Evolutionary conservation across 2,797 vertebrate genomes (phyloP).

Genomic region (Melanotaenia maccullochi): DNA sequence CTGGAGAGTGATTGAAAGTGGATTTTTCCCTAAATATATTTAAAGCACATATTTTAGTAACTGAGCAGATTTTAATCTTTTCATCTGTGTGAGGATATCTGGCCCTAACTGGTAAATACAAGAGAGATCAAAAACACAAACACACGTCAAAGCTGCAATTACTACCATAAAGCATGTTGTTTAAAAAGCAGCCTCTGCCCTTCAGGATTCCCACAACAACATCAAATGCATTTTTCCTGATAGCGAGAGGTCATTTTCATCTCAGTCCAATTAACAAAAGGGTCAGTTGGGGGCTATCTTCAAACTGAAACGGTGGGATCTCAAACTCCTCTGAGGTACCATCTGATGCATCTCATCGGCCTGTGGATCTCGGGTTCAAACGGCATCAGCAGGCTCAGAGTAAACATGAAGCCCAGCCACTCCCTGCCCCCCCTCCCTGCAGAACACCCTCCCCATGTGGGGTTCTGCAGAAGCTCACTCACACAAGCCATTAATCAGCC

Average conservation of each 20-base stretch:
- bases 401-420: constrained; percentile 64
- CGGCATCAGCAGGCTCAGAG: constrained; percentile 50
- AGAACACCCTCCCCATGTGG: constrained; percentile 28
- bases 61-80: constrained; percentile 13
- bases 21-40: neutral
- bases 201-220: constrained; percentile 43
- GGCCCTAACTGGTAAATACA: constrained; percentile 21
- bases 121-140: constrained; percentile 47
- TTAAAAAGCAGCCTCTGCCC: constrained; percentile 27
- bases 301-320: constrained; percentile 48
- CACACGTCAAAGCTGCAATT: constrained; percentile 39
- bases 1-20: neutral
- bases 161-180: constrained; percentile 36
- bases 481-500: neutral
- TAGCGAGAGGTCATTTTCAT: constrained; percentile 53
- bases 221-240: constrained; percentile 65
- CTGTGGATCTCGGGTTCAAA: constrained; percentile 67
- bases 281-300: constrained; percentile 68
- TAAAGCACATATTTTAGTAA: neutral
- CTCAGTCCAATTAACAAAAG: constrained; percentile 51
- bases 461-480: neutral
- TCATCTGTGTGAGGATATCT: constrained; percentile 23
- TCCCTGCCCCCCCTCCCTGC: constrained; percentile 32
- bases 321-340: constrained; percentile 31
- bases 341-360: constrained; percentile 52